These are phyloP conservation scores for Diplolepis rosae DNA, from an alignment of 2,888 invertebrate genomes.

Conservation along the genomic window DNA sequence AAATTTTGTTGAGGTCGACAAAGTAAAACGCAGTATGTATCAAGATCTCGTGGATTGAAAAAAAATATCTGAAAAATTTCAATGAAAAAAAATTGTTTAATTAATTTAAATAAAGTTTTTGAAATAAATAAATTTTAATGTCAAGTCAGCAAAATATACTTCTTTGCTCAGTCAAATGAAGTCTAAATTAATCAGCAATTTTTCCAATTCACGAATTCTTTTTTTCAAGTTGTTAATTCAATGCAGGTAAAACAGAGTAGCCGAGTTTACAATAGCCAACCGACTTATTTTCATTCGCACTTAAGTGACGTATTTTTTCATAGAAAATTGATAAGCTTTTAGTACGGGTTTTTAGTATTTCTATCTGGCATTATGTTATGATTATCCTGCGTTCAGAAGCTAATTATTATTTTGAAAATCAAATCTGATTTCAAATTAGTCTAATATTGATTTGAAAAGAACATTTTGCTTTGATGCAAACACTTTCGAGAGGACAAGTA, in stretches of 20 bases:
- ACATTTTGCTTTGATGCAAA: neutral
- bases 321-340: slow-evolving; percentile 50
- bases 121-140: too few species aligned
- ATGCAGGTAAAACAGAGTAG: slow-evolving; percentile 35
- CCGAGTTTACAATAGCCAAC: slow-evolving; percentile 62
- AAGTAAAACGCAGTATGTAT: slow-evolving; percentile 12
- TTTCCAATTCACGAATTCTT: too few species aligned
- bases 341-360: slow-evolving; percentile 30
- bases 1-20: neutral
- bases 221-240: neutral
- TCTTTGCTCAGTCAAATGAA: too few species aligned
- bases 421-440: neutral
- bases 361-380: slow-evolving; percentile 3
- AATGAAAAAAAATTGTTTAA: too few species aligned
- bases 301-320: slow-evolving; percentile 35
- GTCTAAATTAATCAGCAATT: too few species aligned
- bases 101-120: too few species aligned
- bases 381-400: too few species aligned
- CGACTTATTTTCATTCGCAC: slow-evolving; percentile 40
- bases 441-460: too few species aligned
- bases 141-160: too few species aligned
- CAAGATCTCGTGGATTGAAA: too few species aligned
- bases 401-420: neutral
- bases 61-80: too few species aligned
- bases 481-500: neutral